phyloP scores from a whole-genome alignment of 2,113 vertebrate species.

The Hyperoodon ampullatus region DNA sequence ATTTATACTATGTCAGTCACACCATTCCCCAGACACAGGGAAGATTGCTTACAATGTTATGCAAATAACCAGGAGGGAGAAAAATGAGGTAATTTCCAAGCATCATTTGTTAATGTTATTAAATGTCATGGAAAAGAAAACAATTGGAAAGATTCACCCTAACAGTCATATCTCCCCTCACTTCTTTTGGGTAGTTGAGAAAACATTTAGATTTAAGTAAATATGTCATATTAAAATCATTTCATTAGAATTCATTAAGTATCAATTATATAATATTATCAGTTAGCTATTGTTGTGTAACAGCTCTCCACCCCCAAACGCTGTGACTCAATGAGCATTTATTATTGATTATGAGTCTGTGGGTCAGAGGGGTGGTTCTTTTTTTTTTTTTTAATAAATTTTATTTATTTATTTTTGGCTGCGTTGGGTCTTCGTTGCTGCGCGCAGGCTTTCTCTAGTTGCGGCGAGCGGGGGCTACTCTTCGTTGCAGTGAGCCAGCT shows the following conservation, averaged over 20 bases:
- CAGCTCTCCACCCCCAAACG: background rate
- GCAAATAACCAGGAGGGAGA: slow-evolving; percentile 1
- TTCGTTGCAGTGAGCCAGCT: no score
- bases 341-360: background rate
- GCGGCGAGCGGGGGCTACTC: no score
- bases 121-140: slow-evolving; percentile 40
- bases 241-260: background rate
- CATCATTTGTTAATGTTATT: slow-evolving; percentile 37
- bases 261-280: background rate
- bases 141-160: slow-evolving; percentile 7
- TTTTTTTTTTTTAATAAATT: no score
- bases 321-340: background rate
- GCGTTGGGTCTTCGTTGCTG: no score
- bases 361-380: background rate
- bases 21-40: background rate
- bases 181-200: background rate
- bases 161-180: background rate
- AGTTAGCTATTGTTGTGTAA: background rate
- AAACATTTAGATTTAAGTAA: background rate
- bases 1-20: background rate
- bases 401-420: no score
- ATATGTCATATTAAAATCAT: background rate
- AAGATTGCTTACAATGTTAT: background rate
- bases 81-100: slow-evolving; percentile 19
- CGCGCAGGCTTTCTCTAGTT: no score